Evolutionary conservation across 92 coral and sea anemone species (phyloP), one percentile per base, ranked within the genome.

Genomic region (Montipora capitata): DNA sequence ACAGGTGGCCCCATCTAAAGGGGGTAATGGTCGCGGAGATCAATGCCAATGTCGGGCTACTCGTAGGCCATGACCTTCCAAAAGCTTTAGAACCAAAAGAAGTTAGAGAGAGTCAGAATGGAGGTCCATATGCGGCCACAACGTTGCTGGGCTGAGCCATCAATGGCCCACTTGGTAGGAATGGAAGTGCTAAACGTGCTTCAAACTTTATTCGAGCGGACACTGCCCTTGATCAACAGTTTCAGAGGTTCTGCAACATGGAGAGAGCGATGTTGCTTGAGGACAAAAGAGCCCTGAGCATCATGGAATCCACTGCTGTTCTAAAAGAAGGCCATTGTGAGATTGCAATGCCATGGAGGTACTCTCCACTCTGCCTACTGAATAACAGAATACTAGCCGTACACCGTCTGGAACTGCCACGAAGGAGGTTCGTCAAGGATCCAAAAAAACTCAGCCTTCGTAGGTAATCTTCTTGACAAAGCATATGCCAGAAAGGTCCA

Each of bases 111-210:
- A 73, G 94, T 43, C 74, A 74, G 17, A 58, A 66, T 18, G 76
- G 81, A 6, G 94, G 92, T 5, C 94, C 91, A 7, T 94, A 94
- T 66, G 94, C 92, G 18, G 72, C 85, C n/a, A 91, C 67, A 76
- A 90, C 94, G 15, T 75, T 73, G 40, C 79, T 94, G 14, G 94
- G 96, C 40, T 94, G 96, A 92, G 82, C 89, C 5, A 38, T 93
- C 2, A 93, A 93, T 58, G 96, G 92, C 39, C 94, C 94, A 58
- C 79, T 93, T 4, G 92, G 92, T 17, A 82, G 94, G 68, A 62
- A 51, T 41, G 87, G 82, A 6, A 6, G 48, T 8, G 58, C 72
- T 5, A 2, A 83, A 9, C 54, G 42, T 7, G 61, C 52, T 10
- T 71, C 86, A 14, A 86, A 90, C 58, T 82, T 86, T 27, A 12